Percentiles rank a stretch among this genome's conserved stretches.
These are phyloP conservation scores for Metopolophium dirhodum DNA, from an alignment of 1,140 invertebrate species.

Conservation along the genomic window DNA sequence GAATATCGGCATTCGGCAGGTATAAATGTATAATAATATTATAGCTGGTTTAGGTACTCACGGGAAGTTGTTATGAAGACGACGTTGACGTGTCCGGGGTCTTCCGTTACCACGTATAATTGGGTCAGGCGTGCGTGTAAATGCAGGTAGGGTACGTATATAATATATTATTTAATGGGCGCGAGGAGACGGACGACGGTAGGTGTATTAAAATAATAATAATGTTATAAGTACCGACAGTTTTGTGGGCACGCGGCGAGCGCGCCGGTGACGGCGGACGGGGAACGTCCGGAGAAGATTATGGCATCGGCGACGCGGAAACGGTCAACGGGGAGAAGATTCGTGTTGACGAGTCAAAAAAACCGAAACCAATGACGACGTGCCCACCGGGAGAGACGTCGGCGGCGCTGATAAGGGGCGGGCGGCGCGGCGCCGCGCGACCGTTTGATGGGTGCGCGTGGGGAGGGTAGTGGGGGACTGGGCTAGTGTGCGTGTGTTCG, in stretches of 20 bases:
- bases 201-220: not conserved
- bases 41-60: not conserved
- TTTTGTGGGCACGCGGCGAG: not conserved
- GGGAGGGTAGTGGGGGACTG: not conserved
- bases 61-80: not conserved
- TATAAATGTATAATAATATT: not conserved
- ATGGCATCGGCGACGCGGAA: not conserved
- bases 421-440: conserved; percentile 1
- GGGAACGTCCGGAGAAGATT: not conserved
- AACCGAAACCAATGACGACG: not conserved
- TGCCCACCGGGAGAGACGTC: not conserved
- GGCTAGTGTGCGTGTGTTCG: not conserved
- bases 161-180: not conserved
- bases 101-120: not conserved
- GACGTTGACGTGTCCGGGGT: not conserved
- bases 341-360: not conserved
- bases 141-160: not conserved
- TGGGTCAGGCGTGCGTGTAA: not conserved
- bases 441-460: not conserved
- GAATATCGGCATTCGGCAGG: no score
- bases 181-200: not conserved
- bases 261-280: not conserved
- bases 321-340: not conserved
- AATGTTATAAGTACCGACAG: not conserved
- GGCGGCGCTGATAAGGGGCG: conserved; percentile 6